These are phyloP conservation scores for Parapsyche elsis DNA, from an alignment of 1,140 invertebrate genomes.

Conservation along the genomic window DNA sequence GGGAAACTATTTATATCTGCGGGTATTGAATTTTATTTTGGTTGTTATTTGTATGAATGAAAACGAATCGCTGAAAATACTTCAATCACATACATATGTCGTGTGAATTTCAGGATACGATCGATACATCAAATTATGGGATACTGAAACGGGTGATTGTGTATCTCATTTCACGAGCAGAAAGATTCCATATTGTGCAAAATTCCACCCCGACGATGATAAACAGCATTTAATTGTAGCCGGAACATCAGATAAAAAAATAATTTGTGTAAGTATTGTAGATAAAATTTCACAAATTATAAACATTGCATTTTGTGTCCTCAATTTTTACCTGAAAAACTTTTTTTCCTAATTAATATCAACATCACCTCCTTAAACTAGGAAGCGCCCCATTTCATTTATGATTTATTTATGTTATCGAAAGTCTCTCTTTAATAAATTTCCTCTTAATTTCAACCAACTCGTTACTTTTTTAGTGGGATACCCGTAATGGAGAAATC, in stretches of 20 bases:
- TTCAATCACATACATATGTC: slow-evolving; percentile 54
- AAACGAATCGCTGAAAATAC: background rate
- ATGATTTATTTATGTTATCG: too few relatives aligned
- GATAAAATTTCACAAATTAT: background rate
- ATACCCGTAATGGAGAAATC: slow-evolving; percentile 92
- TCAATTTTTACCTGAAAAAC: background rate
- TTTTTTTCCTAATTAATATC: too few relatives aligned
- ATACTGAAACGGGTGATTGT: slow-evolving; percentile 96
- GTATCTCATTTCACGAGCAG: slow-evolving; percentile 92
- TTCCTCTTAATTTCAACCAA: too few relatives aligned
- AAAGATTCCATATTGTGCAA: slow-evolving; percentile 97
- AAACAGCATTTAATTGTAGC: slow-evolving; percentile 98
- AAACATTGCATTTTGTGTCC: background rate
- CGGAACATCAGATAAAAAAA: slow-evolving; percentile 99
- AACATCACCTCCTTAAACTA: too few relatives aligned
- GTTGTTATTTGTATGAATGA: slow-evolving; percentile 28
- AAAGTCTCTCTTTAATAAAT: background rate
- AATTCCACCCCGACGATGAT: slow-evolving; percentile 97
- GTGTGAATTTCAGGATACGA: slow-evolving; percentile 74
- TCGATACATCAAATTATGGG: slow-evolving; percentile 97
- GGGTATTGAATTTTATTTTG: slow-evolving; percentile 64
- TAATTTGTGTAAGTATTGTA: slow-evolving; percentile 88
- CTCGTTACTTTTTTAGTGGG: slow-evolving; percentile 82
- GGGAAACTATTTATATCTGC: slow-evolving; percentile 95
- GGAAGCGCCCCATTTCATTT: too few relatives aligned